phyloP scores from a whole-genome alignment of 2,797 vertebrate species.

The Vespertilio murinus region DNA sequence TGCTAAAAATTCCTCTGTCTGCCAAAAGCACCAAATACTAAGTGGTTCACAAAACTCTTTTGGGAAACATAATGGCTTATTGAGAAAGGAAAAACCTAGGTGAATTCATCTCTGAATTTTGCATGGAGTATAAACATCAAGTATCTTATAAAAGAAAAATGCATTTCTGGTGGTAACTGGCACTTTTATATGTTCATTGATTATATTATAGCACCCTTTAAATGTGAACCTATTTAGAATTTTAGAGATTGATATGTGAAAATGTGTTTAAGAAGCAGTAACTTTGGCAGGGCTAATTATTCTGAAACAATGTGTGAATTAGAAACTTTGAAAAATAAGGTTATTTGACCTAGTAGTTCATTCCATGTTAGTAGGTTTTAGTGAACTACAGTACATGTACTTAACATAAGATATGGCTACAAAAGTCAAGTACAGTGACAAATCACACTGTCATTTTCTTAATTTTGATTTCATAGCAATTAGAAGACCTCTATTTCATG shows the following conservation, averaged over 20 bases:
- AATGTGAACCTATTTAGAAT: neutral
- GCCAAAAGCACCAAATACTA: neutral
- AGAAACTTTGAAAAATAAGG: neutral
- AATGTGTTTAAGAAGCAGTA: neutral
- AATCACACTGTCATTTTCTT: neutral
- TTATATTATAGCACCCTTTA: neutral
- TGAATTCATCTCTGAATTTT: slow-evolving; percentile 22
- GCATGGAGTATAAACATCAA: neutral
- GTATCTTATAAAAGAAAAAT: neutral
- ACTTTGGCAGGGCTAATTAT: neutral
- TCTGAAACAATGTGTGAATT: neutral
- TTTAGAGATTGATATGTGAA: neutral
- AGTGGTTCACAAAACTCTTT: neutral
- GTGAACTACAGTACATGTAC: neutral
- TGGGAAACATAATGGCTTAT: neutral
- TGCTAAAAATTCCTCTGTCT: neutral
- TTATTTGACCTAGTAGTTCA: neutral
- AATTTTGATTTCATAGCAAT: neutral
- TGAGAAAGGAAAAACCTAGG: neutral
- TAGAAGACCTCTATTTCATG: neutral
- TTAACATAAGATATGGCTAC: neutral
- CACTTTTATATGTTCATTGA: neutral
- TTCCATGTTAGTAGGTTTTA: neutral
- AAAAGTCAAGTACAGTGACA: neutral
- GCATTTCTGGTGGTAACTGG: neutral